Conservation (phyloP, 2,797 vertebrate genomes). For the Hyperoplus immaculatus region DNA sequence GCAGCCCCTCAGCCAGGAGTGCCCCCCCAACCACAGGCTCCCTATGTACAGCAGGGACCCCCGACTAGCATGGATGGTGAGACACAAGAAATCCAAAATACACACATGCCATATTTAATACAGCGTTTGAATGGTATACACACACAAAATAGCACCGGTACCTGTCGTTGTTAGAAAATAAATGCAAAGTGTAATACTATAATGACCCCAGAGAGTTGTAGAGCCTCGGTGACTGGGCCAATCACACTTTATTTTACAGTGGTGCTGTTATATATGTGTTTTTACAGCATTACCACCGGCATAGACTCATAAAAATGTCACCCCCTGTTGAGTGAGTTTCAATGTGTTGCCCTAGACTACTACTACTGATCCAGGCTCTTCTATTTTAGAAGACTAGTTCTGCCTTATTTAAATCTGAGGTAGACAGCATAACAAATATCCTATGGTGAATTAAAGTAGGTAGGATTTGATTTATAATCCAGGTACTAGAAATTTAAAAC, state of each 20-base stretch:
- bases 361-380: background rate
- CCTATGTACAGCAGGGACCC: slow-evolving; percentile 91
- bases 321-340: slow-evolving; percentile 9
- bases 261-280: slow-evolving; percentile 11
- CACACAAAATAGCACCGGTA: slow-evolving; percentile 7
- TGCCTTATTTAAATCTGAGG: background rate
- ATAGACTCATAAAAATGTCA: slow-evolving; percentile 14
- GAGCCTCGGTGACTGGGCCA: slow-evolving; percentile 8
- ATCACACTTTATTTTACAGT: slow-evolving; percentile 23
- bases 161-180: background rate
- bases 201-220: slow-evolving; percentile 17
- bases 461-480: background rate
- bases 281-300: slow-evolving; percentile 29
- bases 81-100: slow-evolving; percentile 27
- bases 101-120: background rate
- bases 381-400: slow-evolving; percentile 7
- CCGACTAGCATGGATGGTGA: slow-evolving; percentile 94
- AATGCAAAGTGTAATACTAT: background rate
- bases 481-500: background rate
- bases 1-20: slow-evolving; percentile 91
- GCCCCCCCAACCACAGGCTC: slow-evolving; percentile 89
- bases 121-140: background rate
- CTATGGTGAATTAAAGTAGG: background rate
- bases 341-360: slow-evolving; percentile 2
- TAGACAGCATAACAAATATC: background rate